phyloP scores from a whole-genome alignment of 2,888 invertebrate genomes.

The Chalcis sispes region DNA sequence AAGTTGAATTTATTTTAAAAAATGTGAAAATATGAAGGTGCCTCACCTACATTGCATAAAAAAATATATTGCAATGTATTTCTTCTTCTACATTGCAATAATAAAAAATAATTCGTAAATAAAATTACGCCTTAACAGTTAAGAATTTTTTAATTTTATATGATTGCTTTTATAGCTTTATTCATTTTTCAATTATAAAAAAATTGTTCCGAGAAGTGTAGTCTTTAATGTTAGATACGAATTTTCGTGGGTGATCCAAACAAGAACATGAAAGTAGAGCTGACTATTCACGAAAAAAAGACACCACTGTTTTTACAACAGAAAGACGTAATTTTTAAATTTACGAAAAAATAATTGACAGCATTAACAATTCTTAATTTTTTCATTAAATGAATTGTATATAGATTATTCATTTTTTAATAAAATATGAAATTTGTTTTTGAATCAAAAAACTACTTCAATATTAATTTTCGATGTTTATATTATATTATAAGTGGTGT shows the following conservation, averaged over 20 bases:
- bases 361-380: slow-evolving; percentile 46
- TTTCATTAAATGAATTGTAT: slow-evolving; percentile 48
- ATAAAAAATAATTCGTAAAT: slow-evolving; percentile 29
- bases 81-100: no score
- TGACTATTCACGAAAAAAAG: slow-evolving; percentile 61
- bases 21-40: slow-evolving; percentile 36
- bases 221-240: slow-evolving; percentile 63
- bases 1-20: slow-evolving; percentile 27
- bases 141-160: background rate
- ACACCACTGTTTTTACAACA: slow-evolving; percentile 56
- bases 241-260: slow-evolving; percentile 57
- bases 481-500: slow-evolving; percentile 44
- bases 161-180: slow-evolving; percentile 19
- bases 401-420: slow-evolving; percentile 43
- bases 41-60: slow-evolving; percentile 11
- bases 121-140: slow-evolving; percentile 14
- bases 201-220: slow-evolving; percentile 67
- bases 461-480: slow-evolving; percentile 42
- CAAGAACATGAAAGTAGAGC: slow-evolving; percentile 52
- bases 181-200: slow-evolving; percentile 40
- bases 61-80: no score
- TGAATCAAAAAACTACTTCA: slow-evolving; percentile 21
- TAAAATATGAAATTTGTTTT: slow-evolving; percentile 36
- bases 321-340: slow-evolving; percentile 34
- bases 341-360: slow-evolving; percentile 29